Conservation (phyloP, 1,140 invertebrate species). For the Vollenhovia emeryi region DNA sequence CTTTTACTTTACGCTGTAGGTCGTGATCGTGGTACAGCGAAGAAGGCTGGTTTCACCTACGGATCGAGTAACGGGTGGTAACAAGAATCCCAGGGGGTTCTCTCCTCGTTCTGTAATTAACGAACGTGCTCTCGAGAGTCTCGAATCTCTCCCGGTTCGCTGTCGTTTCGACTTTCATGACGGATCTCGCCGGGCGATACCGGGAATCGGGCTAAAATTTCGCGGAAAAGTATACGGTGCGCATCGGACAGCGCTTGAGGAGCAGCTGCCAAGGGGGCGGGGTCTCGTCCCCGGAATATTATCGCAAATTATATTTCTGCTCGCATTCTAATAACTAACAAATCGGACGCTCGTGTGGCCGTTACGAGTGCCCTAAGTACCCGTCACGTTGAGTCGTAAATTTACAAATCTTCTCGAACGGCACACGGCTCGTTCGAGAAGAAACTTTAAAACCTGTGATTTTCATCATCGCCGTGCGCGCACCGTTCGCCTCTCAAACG, state of each 20-base stretch:
- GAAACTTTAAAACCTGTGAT: slow-evolving; percentile 53
- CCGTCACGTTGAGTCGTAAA: slow-evolving; percentile 44
- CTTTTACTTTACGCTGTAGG: not conserved
- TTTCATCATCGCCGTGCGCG: slow-evolving; percentile 41
- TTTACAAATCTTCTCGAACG: slow-evolving; percentile 48
- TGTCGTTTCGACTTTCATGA: slow-evolving; percentile 57
- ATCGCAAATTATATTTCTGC: slow-evolving; percentile 47
- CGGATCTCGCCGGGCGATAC: slow-evolving; percentile 36
- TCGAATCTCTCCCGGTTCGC: slow-evolving; percentile 23
- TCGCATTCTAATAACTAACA: slow-evolving; percentile 48
- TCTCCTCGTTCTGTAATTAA: slow-evolving; percentile 48
- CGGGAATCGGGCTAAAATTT: slow-evolving; percentile 52
- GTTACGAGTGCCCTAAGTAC: slow-evolving; percentile 43
- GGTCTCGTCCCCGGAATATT: slow-evolving; percentile 17
- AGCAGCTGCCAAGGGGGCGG: slow-evolving; percentile 2
- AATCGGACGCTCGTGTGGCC: slow-evolving; percentile 34
- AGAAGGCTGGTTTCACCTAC: slow-evolving; percentile 46
- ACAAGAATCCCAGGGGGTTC: slow-evolving; percentile 50
- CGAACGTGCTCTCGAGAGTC: slow-evolving; percentile 38
- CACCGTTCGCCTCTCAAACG: slow-evolving; percentile 34
- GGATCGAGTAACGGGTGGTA: slow-evolving; percentile 48
- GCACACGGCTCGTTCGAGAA: slow-evolving; percentile 20
- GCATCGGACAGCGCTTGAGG: not conserved
- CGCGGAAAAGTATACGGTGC: slow-evolving; percentile 41
- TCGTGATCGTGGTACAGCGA: slow-evolving; percentile 11